These are phyloP conservation scores for Patella ulyssiponensis DNA, from an alignment of 2,888 invertebrate species.

Conservation along the genomic window DNA sequence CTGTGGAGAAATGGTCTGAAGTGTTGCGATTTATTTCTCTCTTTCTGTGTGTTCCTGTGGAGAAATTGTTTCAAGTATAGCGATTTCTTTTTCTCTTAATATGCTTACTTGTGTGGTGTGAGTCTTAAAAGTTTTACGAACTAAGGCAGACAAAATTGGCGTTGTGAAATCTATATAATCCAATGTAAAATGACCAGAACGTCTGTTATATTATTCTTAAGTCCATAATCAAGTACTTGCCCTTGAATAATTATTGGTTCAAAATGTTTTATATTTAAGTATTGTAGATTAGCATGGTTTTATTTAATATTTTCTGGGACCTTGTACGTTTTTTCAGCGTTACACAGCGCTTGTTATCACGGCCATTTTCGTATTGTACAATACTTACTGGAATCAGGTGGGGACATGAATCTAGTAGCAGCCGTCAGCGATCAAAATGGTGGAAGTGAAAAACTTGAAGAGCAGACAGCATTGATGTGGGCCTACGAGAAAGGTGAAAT, in stretches of 20 bases:
- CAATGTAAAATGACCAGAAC: too few species aligned
- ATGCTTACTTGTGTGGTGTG: too few species aligned
- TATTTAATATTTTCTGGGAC: neutral
- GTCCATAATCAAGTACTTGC: too few species aligned
- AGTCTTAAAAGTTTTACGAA: too few species aligned
- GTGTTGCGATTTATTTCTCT: too few species aligned
- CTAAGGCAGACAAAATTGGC: too few species aligned
- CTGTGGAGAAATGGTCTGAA: too few species aligned
- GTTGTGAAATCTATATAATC: too few species aligned
- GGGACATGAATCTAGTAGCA: conserved; percentile 73
- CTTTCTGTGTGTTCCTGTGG: too few species aligned
- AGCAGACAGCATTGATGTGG: conserved; percentile 73
- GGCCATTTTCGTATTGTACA: conserved; percentile 73
- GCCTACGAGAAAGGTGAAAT: conserved; percentile 72
- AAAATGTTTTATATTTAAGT: neutral
- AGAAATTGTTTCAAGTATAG: too few species aligned
- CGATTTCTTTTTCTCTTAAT: too few species aligned
- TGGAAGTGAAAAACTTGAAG: conserved; percentile 66
- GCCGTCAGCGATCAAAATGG: conserved; percentile 62
- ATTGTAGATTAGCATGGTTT: neutral
- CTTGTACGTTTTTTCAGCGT: conserved; percentile 55
- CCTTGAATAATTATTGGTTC: neutral
- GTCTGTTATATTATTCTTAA: too few species aligned
- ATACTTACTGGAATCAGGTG: conserved; percentile 73
- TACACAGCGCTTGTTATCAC: conserved; percentile 74